Percentiles rank a stretch among this genome's conserved stretches.
Conservation (phyloP, 1,140 invertebrate species). For the Ceratina calcarata region DNA sequence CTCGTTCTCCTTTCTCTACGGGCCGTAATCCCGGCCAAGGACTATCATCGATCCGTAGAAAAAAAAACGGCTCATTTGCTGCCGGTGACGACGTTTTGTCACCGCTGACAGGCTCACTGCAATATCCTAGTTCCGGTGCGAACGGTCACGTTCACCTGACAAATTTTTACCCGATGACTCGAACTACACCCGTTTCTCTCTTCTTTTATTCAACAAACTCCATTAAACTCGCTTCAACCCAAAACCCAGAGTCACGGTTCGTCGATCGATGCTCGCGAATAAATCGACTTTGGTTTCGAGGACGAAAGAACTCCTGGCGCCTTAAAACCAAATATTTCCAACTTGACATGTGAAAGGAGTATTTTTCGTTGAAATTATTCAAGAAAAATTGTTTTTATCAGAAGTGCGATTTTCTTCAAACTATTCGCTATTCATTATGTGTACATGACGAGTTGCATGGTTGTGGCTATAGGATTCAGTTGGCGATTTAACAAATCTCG, state of each 20-base stretch:
- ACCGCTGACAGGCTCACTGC: slow-evolving; percentile 51
- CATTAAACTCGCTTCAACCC: background rate
- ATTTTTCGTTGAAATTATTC: too few relatives aligned
- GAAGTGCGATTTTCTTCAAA: too few relatives aligned
- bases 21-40: slow-evolving; percentile 52
- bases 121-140: slow-evolving; percentile 49
- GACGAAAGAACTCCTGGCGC: background rate
- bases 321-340: too few relatives aligned
- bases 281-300: slow-evolving; percentile 4
- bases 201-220: background rate
- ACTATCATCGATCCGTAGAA: slow-evolving; percentile 62
- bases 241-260: background rate
- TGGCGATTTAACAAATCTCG: too few relatives aligned
- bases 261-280: background rate
- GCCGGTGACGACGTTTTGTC: slow-evolving; percentile 53
- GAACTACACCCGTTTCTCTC: background rate
- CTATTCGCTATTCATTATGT: slow-evolving; percentile 47
- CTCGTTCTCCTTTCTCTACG: slow-evolving; percentile 27
- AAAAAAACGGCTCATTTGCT: slow-evolving; percentile 51
- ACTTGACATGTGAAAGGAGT: too few relatives aligned
- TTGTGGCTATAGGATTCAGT: too few relatives aligned
- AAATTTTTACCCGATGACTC: slow-evolving; percentile 51
- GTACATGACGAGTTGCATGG: too few relatives aligned
- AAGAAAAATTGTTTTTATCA: too few relatives aligned
- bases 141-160: slow-evolving; percentile 35